Evolutionary conservation across 2,888 invertebrate genomes (phyloP), one percentile per base, ranked within the genome.

Genomic region (Erpobdella octoculata): DNA sequence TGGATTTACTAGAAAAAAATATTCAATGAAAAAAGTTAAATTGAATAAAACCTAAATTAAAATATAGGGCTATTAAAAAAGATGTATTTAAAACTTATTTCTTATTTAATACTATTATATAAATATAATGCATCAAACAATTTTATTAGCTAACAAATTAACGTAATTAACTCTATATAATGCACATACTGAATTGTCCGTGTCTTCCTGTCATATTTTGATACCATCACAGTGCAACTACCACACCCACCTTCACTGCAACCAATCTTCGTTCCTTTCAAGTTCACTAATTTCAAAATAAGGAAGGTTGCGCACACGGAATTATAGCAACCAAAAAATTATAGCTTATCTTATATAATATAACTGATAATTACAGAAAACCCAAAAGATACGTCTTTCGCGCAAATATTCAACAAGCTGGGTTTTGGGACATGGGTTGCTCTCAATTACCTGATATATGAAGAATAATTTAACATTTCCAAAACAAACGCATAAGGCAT

Each of bases 221-320:
- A 93, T 9, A 94, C 84, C 90, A 94, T 92, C 0, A 94, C 92
- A 0, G 94, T 94, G 80, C 94, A 95, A 0, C 93, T 92, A 0
- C 94, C 94, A 80, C 94, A 94, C 1, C 93, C 93, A 33, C 94
- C 94, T 85, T 93, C 93, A 0, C 90, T 92, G 80, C 95, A 94
- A 37, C 91, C 93, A 74, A 93, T 85, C 85, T 95, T 94, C 3
- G 92, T 92, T n/a, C 94, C 94, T 75, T 37, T 66, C 71, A 71
- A 33, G 21, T 67, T 66, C 38, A 71, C 71, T 71, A n/a, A n/a
- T n/a, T n/a, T n/a, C n/a, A n/a, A n/a, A n/a, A n/a, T n/a, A n/a
- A n/a, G n/a, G n/a, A n/a, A n/a, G n/a, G n/a, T n/a, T n/a, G n/a
- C n/a, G n/a, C n/a, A n/a, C n/a, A n/a, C n/a, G n/a, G n/a, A n/a